Evolutionary conservation across 2,888 invertebrate genomes (phyloP), one percentile per base, ranked within the genome.

Genomic region (Malachius bipustulatus): DNA sequence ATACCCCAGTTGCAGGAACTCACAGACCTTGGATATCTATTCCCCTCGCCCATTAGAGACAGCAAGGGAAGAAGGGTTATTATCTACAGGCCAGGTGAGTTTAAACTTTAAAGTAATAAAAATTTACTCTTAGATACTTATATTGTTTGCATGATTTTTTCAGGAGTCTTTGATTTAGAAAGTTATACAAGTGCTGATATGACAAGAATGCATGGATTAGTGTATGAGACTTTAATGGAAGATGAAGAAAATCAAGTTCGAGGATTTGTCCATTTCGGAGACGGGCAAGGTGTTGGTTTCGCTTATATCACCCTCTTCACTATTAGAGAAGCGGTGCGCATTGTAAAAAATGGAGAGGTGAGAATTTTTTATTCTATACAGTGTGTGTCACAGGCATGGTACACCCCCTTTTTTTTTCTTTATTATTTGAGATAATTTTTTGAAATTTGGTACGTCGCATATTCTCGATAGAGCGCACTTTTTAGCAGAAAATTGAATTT

Each of bases 341-440:
- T 83, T 44, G 82, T 81, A 3, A 82, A 82, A 59, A 82, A 83
- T 55, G 81, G 81, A 54, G 82, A 83, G 73, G 82, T 81, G 54
- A 57, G 47, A 26, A 19, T 8, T 19, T 19, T 19, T 8, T 19
- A 8, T 6, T n/a, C 6, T 19, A 6, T 8, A 19, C 6, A 19
- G n/a, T n/a, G n/a, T 19, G 24, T 19, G 24, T 19, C 6, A 19
- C n/a, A n/a, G n/a, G n/a, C n/a, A n/a, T n/a, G n/a, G n/a, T n/a
- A n/a, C n/a, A n/a, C n/a, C n/a, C n/a, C n/a, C n/a, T n/a, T n/a
- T n/a, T n/a, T n/a, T n/a, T n/a, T n/a, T n/a, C n/a, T n/a, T n/a
- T n/a, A n/a, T n/a, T n/a, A n/a, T n/a, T n/a, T n/a, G n/a, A n/a
- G n/a, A n/a, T n/a, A n/a, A n/a, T n/a, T n/a, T n/a, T n/a, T n/a